Percentiles rank a stretch among this genome's conserved stretches.
These are phyloP conservation scores for Podocnemis expansa DNA, from an alignment of 2,113 vertebrate species.

Conservation along the genomic window DNA sequence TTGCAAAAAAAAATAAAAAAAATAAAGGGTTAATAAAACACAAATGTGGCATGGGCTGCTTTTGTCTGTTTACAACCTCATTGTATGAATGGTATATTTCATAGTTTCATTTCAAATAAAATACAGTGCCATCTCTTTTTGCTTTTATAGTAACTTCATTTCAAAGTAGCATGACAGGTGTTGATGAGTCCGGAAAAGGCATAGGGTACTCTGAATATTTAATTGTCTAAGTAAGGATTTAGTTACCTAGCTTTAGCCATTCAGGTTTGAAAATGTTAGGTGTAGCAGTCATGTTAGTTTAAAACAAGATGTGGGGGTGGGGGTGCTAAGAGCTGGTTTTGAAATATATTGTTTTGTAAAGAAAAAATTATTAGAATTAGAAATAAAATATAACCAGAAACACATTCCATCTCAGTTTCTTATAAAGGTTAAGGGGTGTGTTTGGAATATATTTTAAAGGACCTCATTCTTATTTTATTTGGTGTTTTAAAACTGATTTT, in stretches of 20 bases:
- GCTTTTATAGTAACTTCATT: background rate
- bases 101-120: background rate
- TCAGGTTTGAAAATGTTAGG: background rate
- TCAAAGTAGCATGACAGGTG: background rate
- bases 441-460: constrained; percentile 14
- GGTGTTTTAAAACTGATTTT: constrained; percentile 18
- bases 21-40: constrained; percentile 34
- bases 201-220: background rate
- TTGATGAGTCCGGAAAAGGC: background rate
- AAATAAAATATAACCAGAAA: background rate
- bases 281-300: background rate
- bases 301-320: background rate
- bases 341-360: background rate
- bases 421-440: background rate
- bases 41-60: background rate
- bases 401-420: background rate
- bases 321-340: background rate
- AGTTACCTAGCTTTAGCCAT: background rate
- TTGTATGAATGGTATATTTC: background rate
- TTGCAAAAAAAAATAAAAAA: constrained; percentile 10
- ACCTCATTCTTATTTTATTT: background rate
- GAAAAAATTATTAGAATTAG: background rate
- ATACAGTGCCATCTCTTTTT: background rate
- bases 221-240: background rate
- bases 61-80: background rate